phyloP scores from a whole-genome alignment of 2,797 vertebrate species.

The Poeciliopsis infans region DNA sequence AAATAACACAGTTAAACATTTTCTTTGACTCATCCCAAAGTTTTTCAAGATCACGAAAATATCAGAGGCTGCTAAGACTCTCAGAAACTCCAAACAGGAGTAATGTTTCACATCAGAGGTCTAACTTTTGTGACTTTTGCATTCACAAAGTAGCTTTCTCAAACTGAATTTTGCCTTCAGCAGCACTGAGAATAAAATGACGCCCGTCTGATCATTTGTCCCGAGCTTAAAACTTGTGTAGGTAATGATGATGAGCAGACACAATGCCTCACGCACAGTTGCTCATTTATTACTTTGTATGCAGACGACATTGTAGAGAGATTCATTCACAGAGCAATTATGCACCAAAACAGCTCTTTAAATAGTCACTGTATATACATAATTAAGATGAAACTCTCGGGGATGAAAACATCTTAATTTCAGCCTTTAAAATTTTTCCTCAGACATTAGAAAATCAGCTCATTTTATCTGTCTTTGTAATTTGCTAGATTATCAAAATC shows the following conservation, averaged over 20 bases:
- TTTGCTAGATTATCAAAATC: constrained; percentile 6
- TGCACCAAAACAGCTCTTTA: constrained; percentile 8
- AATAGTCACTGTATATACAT: constrained; percentile 18
- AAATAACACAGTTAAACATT: constrained; percentile 26
- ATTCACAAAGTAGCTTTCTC: constrained; percentile 43
- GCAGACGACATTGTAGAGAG: constrained; percentile 1
- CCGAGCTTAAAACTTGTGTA: constrained; percentile 19
- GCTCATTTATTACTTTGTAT: constrained; percentile 18
- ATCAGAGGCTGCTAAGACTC: background rate
- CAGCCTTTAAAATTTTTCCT: constrained; percentile 6
- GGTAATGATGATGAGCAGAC: constrained; percentile 28
- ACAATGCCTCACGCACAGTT: constrained; percentile 6
- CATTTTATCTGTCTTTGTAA: constrained; percentile 31
- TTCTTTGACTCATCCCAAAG: constrained; percentile 7
- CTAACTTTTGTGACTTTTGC: constrained; percentile 41
- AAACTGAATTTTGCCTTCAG: constrained; percentile 25
- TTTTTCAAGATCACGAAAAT: constrained; percentile 9
- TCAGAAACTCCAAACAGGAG: constrained; percentile 13
- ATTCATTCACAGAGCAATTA: constrained; percentile 18
- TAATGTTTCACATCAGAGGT: constrained; percentile 17
- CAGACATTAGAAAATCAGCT: constrained; percentile 23
- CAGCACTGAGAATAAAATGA: constrained; percentile 37
- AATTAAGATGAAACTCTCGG: constrained; percentile 6
- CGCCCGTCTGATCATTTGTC: constrained; percentile 34
- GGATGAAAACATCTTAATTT: constrained; percentile 39